phyloP scores from a whole-genome alignment of 2,888 invertebrate species.

The Strigamia crassipes region DNA sequence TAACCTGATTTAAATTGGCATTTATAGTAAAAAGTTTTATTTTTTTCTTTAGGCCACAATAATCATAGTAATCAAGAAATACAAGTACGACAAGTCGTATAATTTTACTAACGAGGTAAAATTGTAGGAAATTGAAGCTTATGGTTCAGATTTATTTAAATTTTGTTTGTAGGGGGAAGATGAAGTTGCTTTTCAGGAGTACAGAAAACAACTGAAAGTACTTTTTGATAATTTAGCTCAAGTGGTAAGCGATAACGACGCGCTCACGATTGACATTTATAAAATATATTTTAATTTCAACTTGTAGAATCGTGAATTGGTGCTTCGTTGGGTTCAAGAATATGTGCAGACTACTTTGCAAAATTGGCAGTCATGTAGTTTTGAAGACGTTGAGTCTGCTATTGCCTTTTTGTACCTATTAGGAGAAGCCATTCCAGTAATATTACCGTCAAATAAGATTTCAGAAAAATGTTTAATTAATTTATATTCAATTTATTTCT shows the following conservation, averaged over 20 bases:
- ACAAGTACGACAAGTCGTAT: constrained; percentile 63
- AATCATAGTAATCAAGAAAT: constrained; percentile 61
- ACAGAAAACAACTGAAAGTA: constrained; percentile 63
- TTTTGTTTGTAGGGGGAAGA: constrained; percentile 60
- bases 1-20: not conserved
- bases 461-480: not conserved
- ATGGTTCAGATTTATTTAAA: not conserved
- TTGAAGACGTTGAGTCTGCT: constrained; percentile 63
- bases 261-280: not conserved
- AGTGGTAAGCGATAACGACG: constrained; percentile 56
- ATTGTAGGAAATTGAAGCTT: not conserved
- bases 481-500: not conserved
- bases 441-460: not conserved
- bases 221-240: constrained; percentile 63
- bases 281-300: not conserved
- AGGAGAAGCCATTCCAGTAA: constrained; percentile 61
- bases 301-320: constrained; percentile 59
- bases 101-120: constrained; percentile 62
- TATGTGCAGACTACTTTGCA: constrained; percentile 58
- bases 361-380: constrained; percentile 60
- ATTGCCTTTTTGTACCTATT: constrained; percentile 62
- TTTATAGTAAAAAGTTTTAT: not conserved
- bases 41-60: constrained; percentile 58
- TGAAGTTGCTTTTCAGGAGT: constrained; percentile 64
- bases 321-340: constrained; percentile 60